Evolutionary conservation across 2,888 invertebrate species (phyloP).

Genomic region (Lapara coniferarum): DNA sequence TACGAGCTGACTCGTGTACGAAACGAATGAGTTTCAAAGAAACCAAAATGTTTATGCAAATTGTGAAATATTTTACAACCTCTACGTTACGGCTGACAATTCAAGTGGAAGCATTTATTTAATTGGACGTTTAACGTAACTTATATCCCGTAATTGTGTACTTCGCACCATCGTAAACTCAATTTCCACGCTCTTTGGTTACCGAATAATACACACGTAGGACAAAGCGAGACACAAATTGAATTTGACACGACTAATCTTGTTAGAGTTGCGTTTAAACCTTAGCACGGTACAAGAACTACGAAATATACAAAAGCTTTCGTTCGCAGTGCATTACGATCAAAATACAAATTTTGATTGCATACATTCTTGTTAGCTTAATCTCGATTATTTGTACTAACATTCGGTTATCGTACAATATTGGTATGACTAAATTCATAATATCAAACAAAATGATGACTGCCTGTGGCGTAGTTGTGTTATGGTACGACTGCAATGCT

Average conservation of each 20-base stretch:
- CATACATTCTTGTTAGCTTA: too few relatives aligned
- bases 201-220: slow-evolving; percentile 24
- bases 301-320: neutral
- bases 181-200: slow-evolving; percentile 20
- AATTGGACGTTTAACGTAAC: slow-evolving; percentile 17
- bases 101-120: slow-evolving; percentile 21
- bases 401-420: too few relatives aligned
- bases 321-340: neutral
- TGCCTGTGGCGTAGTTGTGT: too few relatives aligned
- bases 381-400: too few relatives aligned
- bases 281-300: slow-evolving; percentile 1
- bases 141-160: slow-evolving; percentile 19
- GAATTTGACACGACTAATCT: slow-evolving; percentile 24
- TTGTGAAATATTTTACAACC: slow-evolving; percentile 27
- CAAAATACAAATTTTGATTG: neutral
- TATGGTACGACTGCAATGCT: too few relatives aligned
- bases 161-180: slow-evolving; percentile 20
- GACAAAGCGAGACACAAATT: slow-evolving; percentile 22
- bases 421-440: neutral
- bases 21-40: slow-evolving; percentile 32
- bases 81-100: slow-evolving; percentile 16
- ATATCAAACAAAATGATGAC: neutral
- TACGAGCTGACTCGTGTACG: slow-evolving; percentile 67
- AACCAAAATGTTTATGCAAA: slow-evolving; percentile 27
- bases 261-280: slow-evolving; percentile 19